phyloP scores from a whole-genome alignment of 2,797 vertebrate genomes.

The Cygnus olor region DNA sequence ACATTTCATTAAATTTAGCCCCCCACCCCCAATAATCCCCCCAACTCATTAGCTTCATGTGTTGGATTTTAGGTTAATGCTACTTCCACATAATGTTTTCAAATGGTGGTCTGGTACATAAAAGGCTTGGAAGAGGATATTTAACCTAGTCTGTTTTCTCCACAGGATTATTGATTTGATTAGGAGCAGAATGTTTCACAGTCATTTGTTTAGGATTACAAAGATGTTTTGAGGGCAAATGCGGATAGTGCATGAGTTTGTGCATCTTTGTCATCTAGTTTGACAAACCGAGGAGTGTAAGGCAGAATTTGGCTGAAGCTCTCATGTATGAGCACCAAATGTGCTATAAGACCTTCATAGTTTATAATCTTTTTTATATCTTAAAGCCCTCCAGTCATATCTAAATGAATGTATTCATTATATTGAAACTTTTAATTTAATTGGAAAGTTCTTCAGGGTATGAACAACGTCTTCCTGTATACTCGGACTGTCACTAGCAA shows the following conservation, averaged over 20 bases:
- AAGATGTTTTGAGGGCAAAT: background rate
- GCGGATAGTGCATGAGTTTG: background rate
- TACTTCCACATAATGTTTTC: background rate
- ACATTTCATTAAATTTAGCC: background rate
- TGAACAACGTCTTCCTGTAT: background rate
- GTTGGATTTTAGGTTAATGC: background rate
- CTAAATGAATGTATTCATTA: slow-evolving; percentile 2
- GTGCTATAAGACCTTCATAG: background rate
- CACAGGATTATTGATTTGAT: background rate
- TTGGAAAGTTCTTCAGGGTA: slow-evolving; percentile 2
- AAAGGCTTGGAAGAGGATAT: background rate
- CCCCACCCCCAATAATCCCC: fast-evolving
- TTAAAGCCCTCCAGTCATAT: background rate
- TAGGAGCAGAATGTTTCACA: background rate
- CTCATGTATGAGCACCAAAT: fast-evolving
- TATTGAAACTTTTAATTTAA: slow-evolving; percentile 13
- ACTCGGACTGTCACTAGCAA: background rate
- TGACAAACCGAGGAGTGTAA: background rate
- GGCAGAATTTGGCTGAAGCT: background rate
- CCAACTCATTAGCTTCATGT: background rate
- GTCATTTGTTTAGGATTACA: background rate
- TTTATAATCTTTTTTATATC: background rate
- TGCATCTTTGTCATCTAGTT: background rate
- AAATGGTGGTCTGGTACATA: background rate
- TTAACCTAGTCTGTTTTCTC: background rate